Conservation (phyloP, 1,140 invertebrate genomes). For the Bicyclus anynana region DNA sequence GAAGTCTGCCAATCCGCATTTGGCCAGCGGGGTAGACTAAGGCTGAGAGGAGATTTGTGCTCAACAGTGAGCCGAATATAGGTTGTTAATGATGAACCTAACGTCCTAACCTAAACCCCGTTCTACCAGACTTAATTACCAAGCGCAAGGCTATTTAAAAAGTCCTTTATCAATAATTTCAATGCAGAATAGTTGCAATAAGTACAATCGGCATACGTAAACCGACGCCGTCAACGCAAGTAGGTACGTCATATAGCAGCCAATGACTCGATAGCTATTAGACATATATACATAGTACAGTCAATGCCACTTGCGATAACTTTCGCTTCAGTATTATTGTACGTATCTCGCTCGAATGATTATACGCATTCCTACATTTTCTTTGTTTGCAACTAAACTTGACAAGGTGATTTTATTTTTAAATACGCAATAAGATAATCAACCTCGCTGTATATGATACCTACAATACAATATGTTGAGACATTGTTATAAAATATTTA, state of each 20-base stretch:
- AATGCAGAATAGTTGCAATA: constrained; percentile 11
- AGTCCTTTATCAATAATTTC: neutral
- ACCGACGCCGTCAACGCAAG: constrained; percentile 16
- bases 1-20: no score
- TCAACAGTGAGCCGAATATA: no score
- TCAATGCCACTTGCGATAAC: constrained; percentile 51
- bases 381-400: neutral
- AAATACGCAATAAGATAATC: neutral
- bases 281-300: constrained; percentile 21
- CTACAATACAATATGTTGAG: neutral
- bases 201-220: constrained; percentile 27
- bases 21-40: no score
- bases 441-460: neutral
- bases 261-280: constrained; percentile 31
- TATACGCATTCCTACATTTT: constrained; percentile 1
- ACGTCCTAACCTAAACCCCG: no score
- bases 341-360: neutral
- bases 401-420: neutral
- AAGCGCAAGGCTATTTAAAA: no score
- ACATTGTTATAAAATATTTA: neutral
- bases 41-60: no score
- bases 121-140: no score
- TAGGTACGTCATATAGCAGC: constrained; percentile 28
- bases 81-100: no score
- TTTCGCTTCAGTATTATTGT: constrained; percentile 39